phyloP scores from a whole-genome alignment of 2,797 vertebrate species.

The Pseudochaenichthys georgianus region DNA sequence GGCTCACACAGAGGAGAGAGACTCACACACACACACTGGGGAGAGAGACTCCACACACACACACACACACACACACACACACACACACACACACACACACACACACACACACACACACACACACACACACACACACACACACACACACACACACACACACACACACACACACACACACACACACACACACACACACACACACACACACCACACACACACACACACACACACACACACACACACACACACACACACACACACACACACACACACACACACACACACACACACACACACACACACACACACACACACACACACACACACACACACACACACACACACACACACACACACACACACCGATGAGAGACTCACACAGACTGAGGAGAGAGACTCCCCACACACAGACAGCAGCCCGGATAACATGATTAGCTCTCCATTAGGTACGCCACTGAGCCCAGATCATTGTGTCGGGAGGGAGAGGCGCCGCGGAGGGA shows the following conservation, averaged over 20 bases:
- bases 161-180: too few relatives aligned
- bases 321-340: slow-evolving; percentile 12
- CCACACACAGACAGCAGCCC: slow-evolving; percentile 63
- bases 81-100: slow-evolving; percentile 37
- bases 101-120: slow-evolving; percentile 42
- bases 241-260: too few relatives aligned
- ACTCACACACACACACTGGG: slow-evolving; percentile 50
- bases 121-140: too few relatives aligned
- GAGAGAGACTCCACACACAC: slow-evolving; percentile 70
- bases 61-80: background rate
- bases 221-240: too few relatives aligned
- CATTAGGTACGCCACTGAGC: slow-evolving; percentile 70
- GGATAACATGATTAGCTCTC: slow-evolving; percentile 80
- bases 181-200: too few relatives aligned
- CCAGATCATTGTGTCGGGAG: slow-evolving; percentile 58
- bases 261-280: slow-evolving; percentile 6
- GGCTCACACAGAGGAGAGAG: slow-evolving; percentile 70
- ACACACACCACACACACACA: slow-evolving; percentile 55
- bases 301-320: slow-evolving; percentile 22
- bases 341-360: slow-evolving; percentile 22
- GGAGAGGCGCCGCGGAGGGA: slow-evolving; percentile 45
- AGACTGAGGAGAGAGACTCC: slow-evolving; percentile 70
- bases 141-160: too few relatives aligned
- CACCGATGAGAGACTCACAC: slow-evolving; percentile 13
- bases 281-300: slow-evolving; percentile 55